These are phyloP conservation scores for Astyanax mexicanus DNA, from an alignment of 2,797 vertebrate genomes.

Conservation along the genomic window DNA sequence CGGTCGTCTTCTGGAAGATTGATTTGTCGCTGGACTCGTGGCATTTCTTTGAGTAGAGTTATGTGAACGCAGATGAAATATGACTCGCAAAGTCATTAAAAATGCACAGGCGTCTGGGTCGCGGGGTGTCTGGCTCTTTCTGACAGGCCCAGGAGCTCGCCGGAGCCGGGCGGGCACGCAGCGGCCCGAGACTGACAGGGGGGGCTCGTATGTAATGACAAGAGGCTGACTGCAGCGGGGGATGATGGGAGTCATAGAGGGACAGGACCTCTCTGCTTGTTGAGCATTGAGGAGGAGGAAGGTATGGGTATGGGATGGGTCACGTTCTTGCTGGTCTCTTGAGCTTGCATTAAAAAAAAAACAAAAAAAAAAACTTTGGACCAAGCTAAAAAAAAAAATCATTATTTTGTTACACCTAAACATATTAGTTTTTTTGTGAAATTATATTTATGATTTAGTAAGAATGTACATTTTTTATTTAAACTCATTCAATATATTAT, in stretches of 20 bases:
- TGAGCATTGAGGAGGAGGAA: not conserved
- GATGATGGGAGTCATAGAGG: constrained; percentile 77
- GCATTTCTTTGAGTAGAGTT: constrained; percentile 32
- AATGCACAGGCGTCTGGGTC: constrained; percentile 23
- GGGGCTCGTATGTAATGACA: constrained; percentile 79
- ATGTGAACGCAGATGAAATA: constrained; percentile 36
- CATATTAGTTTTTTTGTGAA: too few relatives aligned
- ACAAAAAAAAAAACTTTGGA: too few relatives aligned
- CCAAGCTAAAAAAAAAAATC: too few relatives aligned
- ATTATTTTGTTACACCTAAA: too few relatives aligned
- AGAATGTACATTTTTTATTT: too few relatives aligned
- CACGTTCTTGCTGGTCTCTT: constrained; percentile 51
- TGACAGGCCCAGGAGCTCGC: constrained; percentile 13
- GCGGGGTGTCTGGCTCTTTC: not conserved
- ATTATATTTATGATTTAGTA: too few relatives aligned
- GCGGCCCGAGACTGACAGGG: constrained; percentile 68
- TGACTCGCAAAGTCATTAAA: constrained; percentile 26
- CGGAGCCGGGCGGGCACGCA: not conserved
- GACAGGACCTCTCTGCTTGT: constrained; percentile 77
- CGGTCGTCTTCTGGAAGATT: constrained; percentile 34
- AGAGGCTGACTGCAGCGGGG: constrained; percentile 74
- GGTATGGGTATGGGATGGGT: constrained; percentile 64
- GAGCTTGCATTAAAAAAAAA: constrained; percentile 84
- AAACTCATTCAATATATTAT: too few relatives aligned
- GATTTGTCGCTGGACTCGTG: constrained; percentile 31